These are phyloP conservation scores for Myotis findleyi DNA, from an alignment of 2,797 vertebrate species.

Conservation along the genomic window DNA sequence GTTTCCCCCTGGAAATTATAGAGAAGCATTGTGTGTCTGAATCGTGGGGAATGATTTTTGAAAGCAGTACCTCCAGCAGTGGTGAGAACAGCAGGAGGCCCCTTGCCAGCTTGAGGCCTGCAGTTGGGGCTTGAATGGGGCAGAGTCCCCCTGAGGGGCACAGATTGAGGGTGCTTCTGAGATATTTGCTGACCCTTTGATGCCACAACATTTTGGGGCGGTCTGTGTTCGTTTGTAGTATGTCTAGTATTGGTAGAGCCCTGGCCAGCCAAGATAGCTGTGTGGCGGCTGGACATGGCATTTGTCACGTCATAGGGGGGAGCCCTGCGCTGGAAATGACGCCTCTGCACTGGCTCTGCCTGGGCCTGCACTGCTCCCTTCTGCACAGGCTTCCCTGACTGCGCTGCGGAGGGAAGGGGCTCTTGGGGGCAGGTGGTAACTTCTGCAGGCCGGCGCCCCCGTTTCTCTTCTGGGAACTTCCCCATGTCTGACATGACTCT, in stretches of 20 bases:
- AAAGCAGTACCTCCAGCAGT: neutral
- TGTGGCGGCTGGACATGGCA: rapidly evolving
- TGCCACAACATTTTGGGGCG: neutral
- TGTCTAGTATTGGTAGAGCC: no score
- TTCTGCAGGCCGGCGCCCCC: rapidly evolving
- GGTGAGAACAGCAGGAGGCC: no score
- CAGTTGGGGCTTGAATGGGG: neutral
- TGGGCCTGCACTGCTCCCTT: neutral
- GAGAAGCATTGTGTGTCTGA: no score
- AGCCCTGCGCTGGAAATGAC: neutral
- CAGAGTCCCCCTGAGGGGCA: neutral
- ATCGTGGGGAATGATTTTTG: no score
- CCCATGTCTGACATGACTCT: neutral
- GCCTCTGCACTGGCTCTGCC: neutral
- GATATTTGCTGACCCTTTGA: neutral
- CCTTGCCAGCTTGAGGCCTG: neutral
- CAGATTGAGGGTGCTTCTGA: neutral
- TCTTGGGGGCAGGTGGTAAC: neutral
- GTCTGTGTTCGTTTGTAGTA: neutral
- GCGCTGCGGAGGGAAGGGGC: rapidly evolving
- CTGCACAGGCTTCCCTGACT: neutral
- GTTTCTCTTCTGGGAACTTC: neutral
- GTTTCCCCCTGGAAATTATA: no score
- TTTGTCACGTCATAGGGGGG: neutral
- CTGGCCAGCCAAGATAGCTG: neutral